phyloP scores from a whole-genome alignment of 2,113 vertebrate genomes.

The Penelope pileata region DNA sequence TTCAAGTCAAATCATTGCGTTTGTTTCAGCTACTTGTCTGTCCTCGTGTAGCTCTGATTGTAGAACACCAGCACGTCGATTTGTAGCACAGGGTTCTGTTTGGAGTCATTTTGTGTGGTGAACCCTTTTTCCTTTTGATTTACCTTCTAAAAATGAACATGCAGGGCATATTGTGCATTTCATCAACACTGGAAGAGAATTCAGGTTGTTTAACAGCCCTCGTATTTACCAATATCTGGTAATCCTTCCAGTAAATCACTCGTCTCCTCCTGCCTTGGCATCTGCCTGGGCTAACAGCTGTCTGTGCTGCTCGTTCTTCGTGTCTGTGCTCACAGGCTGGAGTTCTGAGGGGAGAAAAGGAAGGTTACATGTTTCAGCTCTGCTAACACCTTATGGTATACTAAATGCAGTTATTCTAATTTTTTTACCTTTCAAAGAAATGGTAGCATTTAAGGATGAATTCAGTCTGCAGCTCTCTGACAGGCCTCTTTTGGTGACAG shows the following conservation, averaged over 20 bases:
- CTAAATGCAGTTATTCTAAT: not conserved
- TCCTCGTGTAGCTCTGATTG: not conserved
- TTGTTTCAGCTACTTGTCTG: not conserved
- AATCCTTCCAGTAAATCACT: not conserved
- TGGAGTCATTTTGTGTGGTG: not conserved
- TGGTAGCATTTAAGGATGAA: not conserved
- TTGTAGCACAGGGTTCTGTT: not conserved
- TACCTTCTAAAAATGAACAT: not conserved
- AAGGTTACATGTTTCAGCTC: not conserved
- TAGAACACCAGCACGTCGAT: not conserved
- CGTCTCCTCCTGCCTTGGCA: not conserved
- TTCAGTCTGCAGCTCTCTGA: not conserved
- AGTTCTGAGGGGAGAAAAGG: not conserved
- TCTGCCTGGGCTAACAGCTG: not conserved
- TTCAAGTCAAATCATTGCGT: fast-evolving
- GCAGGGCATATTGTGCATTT: not conserved
- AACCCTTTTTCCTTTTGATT: not conserved
- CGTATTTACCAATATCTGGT: not conserved
- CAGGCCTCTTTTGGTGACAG: not conserved
- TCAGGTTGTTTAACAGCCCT: not conserved
- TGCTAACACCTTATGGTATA: not conserved
- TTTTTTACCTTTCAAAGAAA: not conserved
- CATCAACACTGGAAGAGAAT: not conserved
- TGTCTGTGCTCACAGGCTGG: not conserved
- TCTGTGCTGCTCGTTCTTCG: not conserved